Evolutionary conservation across 2,113 vertebrate species (phyloP).

Genomic region (Loxodonta africana): DNA sequence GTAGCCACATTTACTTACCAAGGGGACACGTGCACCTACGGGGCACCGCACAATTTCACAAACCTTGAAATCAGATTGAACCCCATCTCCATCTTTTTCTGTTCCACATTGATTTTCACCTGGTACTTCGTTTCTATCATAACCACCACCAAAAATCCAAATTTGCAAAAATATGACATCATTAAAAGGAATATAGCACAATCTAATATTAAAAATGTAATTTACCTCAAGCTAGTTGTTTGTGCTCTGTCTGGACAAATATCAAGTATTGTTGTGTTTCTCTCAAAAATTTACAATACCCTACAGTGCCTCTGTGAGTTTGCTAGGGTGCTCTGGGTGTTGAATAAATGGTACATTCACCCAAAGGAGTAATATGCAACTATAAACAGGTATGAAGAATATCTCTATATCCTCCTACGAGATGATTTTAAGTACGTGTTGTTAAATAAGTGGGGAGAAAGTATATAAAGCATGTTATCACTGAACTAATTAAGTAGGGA

Average conservation of each 20-base stretch:
- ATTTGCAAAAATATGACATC: constrained; percentile 8
- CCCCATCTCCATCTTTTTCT: neutral
- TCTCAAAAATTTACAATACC: constrained; percentile 42
- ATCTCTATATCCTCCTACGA: neutral
- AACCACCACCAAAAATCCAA: neutral
- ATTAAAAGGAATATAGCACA: neutral
- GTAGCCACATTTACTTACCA: neutral
- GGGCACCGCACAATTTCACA: neutral
- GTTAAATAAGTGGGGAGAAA: constrained; percentile 2
- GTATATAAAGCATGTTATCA: neutral
- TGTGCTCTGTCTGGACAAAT: neutral
- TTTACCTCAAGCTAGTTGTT: neutral
- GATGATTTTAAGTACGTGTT: neutral
- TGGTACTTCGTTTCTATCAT: neutral
- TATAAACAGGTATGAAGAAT: neutral
- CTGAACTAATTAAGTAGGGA: neutral
- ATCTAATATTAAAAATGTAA: neutral
- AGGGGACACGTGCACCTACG: neutral
- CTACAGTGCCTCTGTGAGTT: neutral
- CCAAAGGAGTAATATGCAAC: neutral
- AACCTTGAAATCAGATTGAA: constrained; percentile 17
- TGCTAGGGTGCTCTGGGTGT: neutral
- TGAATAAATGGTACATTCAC: neutral
- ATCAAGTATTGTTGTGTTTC: constrained; percentile 5
- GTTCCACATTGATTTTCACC: neutral